Conservation (phyloP, 1,140 invertebrate genomes). For the Drosophila leontia region DNA sequence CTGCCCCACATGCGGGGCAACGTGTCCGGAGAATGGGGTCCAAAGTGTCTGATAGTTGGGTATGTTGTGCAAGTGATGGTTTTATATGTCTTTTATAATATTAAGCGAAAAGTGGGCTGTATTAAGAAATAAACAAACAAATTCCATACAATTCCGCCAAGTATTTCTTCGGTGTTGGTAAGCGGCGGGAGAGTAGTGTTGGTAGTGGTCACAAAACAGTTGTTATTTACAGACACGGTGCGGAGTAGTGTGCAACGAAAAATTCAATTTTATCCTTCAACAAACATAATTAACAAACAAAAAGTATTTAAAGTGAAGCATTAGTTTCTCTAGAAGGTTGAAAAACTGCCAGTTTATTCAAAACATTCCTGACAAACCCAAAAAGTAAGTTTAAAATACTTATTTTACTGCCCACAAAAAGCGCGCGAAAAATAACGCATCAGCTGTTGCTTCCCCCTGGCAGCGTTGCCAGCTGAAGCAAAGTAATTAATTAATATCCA, state of each 20-base stretch:
- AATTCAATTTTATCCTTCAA: neutral
- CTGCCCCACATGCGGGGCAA: slow-evolving; percentile 70
- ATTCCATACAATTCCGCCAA: neutral
- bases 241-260: neutral
- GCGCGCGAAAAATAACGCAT: slow-evolving; percentile 38
- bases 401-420: slow-evolving; percentile 3
- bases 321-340: neutral
- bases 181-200: slow-evolving; percentile 2
- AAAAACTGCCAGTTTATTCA: neutral
- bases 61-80: slow-evolving; percentile 13
- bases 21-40: slow-evolving; percentile 37
- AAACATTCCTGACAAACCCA: slow-evolving; percentile 26
- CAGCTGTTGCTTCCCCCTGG: slow-evolving; percentile 57
- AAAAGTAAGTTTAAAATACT: slow-evolving; percentile 49
- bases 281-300: neutral
- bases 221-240: neutral
- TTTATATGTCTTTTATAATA: slow-evolving; percentile 37
- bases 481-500: neutral
- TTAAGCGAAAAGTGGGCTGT: slow-evolving; percentile 30
- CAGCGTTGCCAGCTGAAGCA: slow-evolving; percentile 40
- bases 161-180: neutral
- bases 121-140: slow-evolving; percentile 24
- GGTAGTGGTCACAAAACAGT: slow-evolving; percentile 3
- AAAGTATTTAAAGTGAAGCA: neutral
- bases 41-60: slow-evolving; percentile 46